These are phyloP conservation scores for Neodontobutis hainanensis DNA, from an alignment of 2,113 vertebrate genomes.

Conservation along the genomic window DNA sequence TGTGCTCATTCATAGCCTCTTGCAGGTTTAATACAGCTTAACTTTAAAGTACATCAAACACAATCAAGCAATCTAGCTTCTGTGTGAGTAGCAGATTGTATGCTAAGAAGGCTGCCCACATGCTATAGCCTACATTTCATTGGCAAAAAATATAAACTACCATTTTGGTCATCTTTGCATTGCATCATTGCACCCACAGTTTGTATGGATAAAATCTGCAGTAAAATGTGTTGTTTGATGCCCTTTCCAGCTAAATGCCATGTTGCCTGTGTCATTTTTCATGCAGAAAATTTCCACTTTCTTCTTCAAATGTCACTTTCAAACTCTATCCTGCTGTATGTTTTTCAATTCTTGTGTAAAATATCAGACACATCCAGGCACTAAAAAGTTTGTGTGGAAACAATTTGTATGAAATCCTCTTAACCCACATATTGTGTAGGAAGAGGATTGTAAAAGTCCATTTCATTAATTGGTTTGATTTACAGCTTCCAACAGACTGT, in stretches of 20 bases:
- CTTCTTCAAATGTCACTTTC: conserved; percentile 12
- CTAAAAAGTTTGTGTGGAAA: background rate
- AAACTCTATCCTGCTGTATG: background rate
- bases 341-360: background rate
- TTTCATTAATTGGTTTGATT: conserved; percentile 33
- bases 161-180: background rate
- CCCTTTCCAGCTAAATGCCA: conserved; percentile 13
- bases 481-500: conserved; percentile 11
- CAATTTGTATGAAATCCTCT: conserved; percentile 23
- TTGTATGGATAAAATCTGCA: background rate
- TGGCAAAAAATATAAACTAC: background rate
- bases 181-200: background rate
- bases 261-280: background rate
- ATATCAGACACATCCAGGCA: conserved; percentile 18
- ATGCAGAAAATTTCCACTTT: background rate
- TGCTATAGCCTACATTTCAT: background rate
- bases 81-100: background rate
- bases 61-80: conserved; percentile 19
- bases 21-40: background rate
- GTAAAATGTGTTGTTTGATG: conserved; percentile 3
- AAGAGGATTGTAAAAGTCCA: conserved; percentile 24
- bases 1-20: background rate
- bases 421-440: conserved; percentile 36
- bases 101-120: background rate
- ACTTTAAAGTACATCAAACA: conserved; percentile 5